These are phyloP conservation scores for Bugula neritina DNA, from an alignment of 2,888 invertebrate genomes.

Conservation along the genomic window DNA sequence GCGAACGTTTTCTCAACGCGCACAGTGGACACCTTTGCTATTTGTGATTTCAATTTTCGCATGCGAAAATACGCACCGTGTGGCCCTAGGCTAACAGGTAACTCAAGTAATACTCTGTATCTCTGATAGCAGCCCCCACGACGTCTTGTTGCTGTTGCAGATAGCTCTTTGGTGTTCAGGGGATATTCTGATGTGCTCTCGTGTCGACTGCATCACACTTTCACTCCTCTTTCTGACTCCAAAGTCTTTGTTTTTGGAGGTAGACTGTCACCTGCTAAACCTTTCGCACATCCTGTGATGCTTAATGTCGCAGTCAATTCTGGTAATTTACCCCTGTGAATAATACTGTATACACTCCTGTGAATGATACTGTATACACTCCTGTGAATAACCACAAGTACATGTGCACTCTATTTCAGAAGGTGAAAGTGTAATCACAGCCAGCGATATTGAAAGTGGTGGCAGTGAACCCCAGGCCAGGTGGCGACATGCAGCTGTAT, in stretches of 20 bases:
- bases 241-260: slow-evolving; percentile 49
- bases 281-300: slow-evolving; percentile 33
- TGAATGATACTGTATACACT: too few relatives aligned
- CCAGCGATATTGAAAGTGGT: neutral
- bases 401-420: too few relatives aligned
- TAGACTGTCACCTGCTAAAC: slow-evolving; percentile 47
- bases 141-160: neutral
- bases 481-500: slow-evolving; percentile 50
- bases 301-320: slow-evolving; percentile 27
- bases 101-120: neutral
- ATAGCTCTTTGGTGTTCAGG: neutral
- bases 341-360: too few relatives aligned
- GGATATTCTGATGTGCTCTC: neutral
- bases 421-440: too few relatives aligned
- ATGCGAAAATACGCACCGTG: too few relatives aligned
- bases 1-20: too few relatives aligned
- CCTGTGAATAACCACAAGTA: too few relatives aligned
- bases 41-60: too few relatives aligned
- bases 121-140: too few relatives aligned
- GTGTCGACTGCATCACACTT: slow-evolving; percentile 36
- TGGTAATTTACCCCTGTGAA: neutral
- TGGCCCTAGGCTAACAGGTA: neutral
- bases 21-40: too few relatives aligned
- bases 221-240: slow-evolving; percentile 35
- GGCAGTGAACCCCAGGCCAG: slow-evolving; percentile 37